Base-by-base conservation (phyloP, 2,797 vertebrate species). In the Galagoides demidoff region DNA sequence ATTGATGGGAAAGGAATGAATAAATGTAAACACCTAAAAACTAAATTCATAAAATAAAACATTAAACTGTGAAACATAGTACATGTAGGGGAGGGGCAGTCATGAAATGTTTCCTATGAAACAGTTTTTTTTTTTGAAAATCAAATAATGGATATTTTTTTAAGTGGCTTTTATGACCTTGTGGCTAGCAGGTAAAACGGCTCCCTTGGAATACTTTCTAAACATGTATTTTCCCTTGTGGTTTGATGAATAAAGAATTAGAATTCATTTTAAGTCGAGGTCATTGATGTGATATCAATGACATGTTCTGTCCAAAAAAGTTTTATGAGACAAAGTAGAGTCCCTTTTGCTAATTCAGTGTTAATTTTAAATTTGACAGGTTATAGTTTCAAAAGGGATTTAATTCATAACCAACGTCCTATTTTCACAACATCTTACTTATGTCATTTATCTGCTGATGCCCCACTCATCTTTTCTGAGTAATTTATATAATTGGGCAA, bases 361-460 rank as follows among this genome's bases (percentile, higher is more conserved):
- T 92, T 68, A 55, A 59, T 70, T 92, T 96, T 92, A 88, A 73
- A 79, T 85, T 61, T 95, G 25, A 34, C 43, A 52, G 84, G 49
- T 55, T 87, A 23, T n/a, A 45, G 89, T 90, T 89, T 89, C 3
- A 29, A 77, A 92, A 85, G 27, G 2, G 39, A 66, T 81, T 88
- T 94, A 79, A 57, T 79, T 76, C 94, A 17, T 61, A 95, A 34
- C 0, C 11, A 55, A 14, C 2, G 3, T 52, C 76, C 10, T 87
- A 37, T 73, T 92, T 78, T 90, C 3, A 71, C 5, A 77, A 64
- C 52, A 70, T 45, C 34, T 89, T 92, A 73, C 20, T 49, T 22
- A 52, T 45, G 27, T 0, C 61, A 89, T 95, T 90, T 61, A 77
- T 85, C 25, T 71, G 22, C 43, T 82, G 7, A 59, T 63, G 78